These are phyloP conservation scores for Arnoldichthys spilopterus DNA, from an alignment of 2,797 vertebrate species.

Conservation along the genomic window DNA sequence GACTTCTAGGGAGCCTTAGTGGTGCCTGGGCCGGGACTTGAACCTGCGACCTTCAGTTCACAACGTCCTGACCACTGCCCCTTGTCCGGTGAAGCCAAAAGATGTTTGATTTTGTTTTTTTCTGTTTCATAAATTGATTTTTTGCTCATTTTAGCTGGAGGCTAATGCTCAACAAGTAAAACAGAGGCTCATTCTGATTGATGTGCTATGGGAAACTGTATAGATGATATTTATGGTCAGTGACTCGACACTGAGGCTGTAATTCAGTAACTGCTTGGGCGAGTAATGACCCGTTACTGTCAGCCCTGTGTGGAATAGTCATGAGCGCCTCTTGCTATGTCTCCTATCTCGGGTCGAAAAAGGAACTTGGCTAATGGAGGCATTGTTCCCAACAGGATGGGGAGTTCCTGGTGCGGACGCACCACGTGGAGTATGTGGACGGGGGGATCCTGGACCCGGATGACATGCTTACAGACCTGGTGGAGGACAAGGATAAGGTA, in stretches of 20 bases:
- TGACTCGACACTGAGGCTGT: not conserved
- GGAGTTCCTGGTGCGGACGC: constrained; percentile 81
- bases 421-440: constrained; percentile 90
- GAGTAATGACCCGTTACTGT: not conserved
- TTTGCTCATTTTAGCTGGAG: too few relatives aligned
- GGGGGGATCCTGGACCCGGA: constrained; percentile 95
- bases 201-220: not conserved
- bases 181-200: not conserved
- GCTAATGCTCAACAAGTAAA: too few relatives aligned
- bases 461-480: constrained; percentile 89
- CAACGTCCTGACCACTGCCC: too few relatives aligned
- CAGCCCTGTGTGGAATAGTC: not conserved
- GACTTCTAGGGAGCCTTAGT: too few relatives aligned
- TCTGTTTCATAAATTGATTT: too few relatives aligned
- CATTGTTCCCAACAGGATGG: constrained; percentile 75
- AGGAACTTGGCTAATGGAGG: constrained; percentile 50
- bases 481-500: constrained; percentile 96
- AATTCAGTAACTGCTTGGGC: not conserved
- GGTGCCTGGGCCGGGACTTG: too few relatives aligned
- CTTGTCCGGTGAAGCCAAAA: too few relatives aligned
- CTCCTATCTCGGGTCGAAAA: constrained; percentile 31
- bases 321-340: constrained; percentile 26
- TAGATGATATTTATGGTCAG: too few relatives aligned
- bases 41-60: too few relatives aligned
- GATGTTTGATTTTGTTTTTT: too few relatives aligned